These are phyloP conservation scores for Toxotes chatareus DNA, from an alignment of 2,113 vertebrate species.

Conservation along the genomic window DNA sequence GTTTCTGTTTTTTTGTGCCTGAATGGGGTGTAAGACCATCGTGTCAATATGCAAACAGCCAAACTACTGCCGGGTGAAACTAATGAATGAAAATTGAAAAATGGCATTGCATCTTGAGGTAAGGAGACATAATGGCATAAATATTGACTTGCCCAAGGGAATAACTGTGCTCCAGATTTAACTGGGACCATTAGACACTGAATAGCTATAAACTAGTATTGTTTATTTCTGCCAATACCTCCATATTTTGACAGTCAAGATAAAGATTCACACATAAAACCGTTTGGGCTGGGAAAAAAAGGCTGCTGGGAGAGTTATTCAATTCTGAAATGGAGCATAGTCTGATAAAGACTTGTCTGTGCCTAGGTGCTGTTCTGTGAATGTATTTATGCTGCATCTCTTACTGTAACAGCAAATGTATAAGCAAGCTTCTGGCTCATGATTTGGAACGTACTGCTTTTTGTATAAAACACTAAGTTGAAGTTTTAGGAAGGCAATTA, in stretches of 20 bases:
- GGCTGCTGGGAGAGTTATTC: conserved; percentile 34
- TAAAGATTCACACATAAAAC: conserved; percentile 51
- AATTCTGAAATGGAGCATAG: conserved; percentile 45
- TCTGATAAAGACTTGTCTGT: conserved; percentile 43
- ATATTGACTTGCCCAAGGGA: conserved; percentile 37
- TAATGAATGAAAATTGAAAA: conserved; percentile 47
- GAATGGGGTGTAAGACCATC: conserved; percentile 17
- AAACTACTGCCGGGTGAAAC: conserved; percentile 25
- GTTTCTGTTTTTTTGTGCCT: conserved; percentile 24
- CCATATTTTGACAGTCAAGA: conserved; percentile 56
- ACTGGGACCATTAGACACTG: conserved; percentile 32
- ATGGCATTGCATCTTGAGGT: conserved; percentile 21
- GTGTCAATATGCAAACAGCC: conserved; percentile 37
- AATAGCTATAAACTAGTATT: conserved; percentile 34
- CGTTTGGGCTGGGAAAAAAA: conserved; percentile 13
- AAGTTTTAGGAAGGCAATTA: conserved; percentile 30
- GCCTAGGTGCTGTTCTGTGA: conserved; percentile 14
- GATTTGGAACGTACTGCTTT: background rate
- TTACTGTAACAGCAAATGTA: background rate
- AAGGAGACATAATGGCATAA: conserved; percentile 42
- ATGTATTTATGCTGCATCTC: background rate
- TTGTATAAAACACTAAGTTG: background rate
- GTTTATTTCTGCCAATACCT: conserved; percentile 54
- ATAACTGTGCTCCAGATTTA: conserved; percentile 27
- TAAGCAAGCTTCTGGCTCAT: background rate